Base-by-base conservation (phyloP, 2,113 vertebrate genomes). In the Machaerirhynchus nigripectus region DNA sequence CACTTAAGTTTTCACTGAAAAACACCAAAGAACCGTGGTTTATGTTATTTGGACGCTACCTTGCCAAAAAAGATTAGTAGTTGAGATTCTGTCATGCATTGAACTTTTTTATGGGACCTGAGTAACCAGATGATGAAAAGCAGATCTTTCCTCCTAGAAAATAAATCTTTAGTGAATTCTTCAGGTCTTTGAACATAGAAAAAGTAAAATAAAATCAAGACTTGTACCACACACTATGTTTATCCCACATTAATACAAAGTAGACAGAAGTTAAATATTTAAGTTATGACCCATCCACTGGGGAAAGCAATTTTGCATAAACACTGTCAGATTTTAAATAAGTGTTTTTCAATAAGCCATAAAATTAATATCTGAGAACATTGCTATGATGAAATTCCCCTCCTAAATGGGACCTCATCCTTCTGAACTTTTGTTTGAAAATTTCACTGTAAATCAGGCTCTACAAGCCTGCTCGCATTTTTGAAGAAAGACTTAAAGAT, bases 301-400 rank as follows among this genome's bases (percentile, higher is more conserved):
- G 77, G 71, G 67, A 96, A 93, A 93, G n/a, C 4, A 57, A 56
- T 84, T 96, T 84, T 84, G 9, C 30, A 83, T 89, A 97, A 94
- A 97, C 83, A 73, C 26, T 95, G 65, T 96, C 59, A 96, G 64
- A 56, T 96, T 95, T 88, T 92, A 90, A 95, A 94, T 87, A 93
- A 73, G 17, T 30, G 61, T 87, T 97, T 97, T 95, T 93, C 42
- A 83, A 35, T 96, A 89, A 95, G 65, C 24, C 56, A 82, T 60
- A 70, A 93, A 88, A 91, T 57, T 50, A 68, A 55, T 63, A 85
- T 65, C 57, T 69, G 63, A 90, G 75, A 49, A 73, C 10, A 64
- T 7, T 88, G 65, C 44, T 90, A 53, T 91, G 50, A 64, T 91
- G 47, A 82, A 44, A 60, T 75, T 24, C 18, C 37, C 7, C 63